phyloP scores from a whole-genome alignment of 2,888 invertebrate species.

The Cacoxenus indagator region DNA sequence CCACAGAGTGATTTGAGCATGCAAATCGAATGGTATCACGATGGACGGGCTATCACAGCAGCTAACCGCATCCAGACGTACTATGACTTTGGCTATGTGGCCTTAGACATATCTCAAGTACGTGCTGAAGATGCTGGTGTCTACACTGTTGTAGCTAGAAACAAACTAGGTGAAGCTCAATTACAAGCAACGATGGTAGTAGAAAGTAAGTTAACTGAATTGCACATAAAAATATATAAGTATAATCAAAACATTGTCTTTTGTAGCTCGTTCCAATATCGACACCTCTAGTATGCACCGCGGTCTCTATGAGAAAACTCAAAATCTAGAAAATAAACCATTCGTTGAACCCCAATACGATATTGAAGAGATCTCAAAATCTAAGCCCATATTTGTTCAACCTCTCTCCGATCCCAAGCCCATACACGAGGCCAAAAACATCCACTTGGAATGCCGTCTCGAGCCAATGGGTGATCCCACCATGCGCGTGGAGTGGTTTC shows the following conservation, averaged over 20 bases:
- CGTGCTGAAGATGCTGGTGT: conserved; percentile 93
- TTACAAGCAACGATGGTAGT: conserved; percentile 87
- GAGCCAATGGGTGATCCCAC: conserved; percentile 97
- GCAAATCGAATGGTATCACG: conserved; percentile 97
- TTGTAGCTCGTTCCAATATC: conserved; percentile 86
- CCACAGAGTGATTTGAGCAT: conserved; percentile 95
- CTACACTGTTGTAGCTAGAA: conserved; percentile 93
- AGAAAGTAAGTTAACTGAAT: conserved; percentile 80
- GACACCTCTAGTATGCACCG: conserved; percentile 93
- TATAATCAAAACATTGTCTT: conserved; percentile 1
- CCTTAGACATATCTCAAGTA: conserved; percentile 93
- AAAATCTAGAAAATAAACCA: conserved; percentile 86
- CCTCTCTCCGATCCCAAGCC: conserved; percentile 90
- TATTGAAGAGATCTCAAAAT: conserved; percentile 93
- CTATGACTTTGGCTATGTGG: conserved; percentile 97
- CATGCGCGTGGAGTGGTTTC: conserved; percentile 96
- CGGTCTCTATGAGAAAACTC: conserved; percentile 87
- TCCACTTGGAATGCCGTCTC: conserved; percentile 90
- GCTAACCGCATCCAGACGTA: conserved; percentile 94
- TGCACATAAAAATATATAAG: conserved; percentile 24
- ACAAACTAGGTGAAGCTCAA: conserved; percentile 90
- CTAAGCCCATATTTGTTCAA: conserved; percentile 94
- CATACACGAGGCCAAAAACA: conserved; percentile 88
- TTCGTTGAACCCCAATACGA: conserved; percentile 90
- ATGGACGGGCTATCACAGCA: conserved; percentile 89